Conservation (phyloP, 1,140 invertebrate genomes). For the Lethocerus indicus region DNA sequence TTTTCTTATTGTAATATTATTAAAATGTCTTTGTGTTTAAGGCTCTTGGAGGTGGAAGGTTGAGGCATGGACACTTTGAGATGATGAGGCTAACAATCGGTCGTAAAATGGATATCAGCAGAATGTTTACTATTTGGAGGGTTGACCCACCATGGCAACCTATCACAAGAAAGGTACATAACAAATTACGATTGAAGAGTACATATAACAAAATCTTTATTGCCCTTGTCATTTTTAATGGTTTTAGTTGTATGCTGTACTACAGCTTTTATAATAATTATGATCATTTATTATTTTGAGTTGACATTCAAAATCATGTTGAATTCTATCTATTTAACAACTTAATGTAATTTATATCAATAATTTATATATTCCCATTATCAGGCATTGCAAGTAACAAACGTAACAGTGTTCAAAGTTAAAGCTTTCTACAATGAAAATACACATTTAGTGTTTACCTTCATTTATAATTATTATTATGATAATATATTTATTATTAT, state of each 20-base stretch:
- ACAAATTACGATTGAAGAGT: too few species aligned
- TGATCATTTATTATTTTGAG: too few species aligned
- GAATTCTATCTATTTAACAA: background rate
- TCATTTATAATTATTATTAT: background rate
- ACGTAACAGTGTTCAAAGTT: too few species aligned
- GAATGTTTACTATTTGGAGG: constrained; percentile 91
- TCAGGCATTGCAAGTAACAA: too few species aligned
- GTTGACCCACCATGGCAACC: constrained; percentile 91
- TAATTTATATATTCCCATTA: too few species aligned
- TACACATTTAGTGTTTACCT: background rate
- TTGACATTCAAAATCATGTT: too few species aligned
- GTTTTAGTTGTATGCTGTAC: background rate
- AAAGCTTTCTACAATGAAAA: too few species aligned
- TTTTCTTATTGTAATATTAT: constrained; percentile 7
- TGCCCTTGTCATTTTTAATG: background rate
- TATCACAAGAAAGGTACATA: constrained; percentile 60
- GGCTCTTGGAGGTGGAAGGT: constrained; percentile 67
- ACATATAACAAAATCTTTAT: too few species aligned
- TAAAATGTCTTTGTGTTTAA: constrained; percentile 24
- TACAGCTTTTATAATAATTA: background rate
- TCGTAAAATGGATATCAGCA: constrained; percentile 53
- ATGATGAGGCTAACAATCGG: constrained; percentile 63
- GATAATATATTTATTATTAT: constrained; percentile 1
- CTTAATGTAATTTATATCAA: background rate
- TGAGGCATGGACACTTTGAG: constrained; percentile 70